Base-by-base conservation (phyloP, 2,888 invertebrate genomes). In the Pyrrhia umbra region DNA sequence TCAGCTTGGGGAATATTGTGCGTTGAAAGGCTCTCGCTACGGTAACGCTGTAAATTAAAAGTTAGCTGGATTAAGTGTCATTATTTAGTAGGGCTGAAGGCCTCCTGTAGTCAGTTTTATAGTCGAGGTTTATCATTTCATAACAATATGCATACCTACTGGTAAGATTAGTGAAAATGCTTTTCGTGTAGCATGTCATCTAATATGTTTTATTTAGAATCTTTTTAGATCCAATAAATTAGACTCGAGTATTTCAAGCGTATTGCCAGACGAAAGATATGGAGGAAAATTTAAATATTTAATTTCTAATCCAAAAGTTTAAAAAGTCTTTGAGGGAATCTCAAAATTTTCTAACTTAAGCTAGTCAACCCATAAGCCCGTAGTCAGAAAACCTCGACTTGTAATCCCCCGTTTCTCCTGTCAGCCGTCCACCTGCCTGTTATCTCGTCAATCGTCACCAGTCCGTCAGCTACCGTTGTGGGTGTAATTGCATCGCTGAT, bases 1-100 rank as follows among this genome's bases (percentile, higher is more conserved):
- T 71, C 76, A 54, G 57, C 76, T 59, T 30, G 55, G 50, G 49
- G 66, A 73, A 79, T 79, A 77, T 73, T 73, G 69, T 73, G 65
- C 66, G 77, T 72, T 68, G 62, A 79, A 59, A 76, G 68, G 57
- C 51, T 54, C 64, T 56, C 57, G 45, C 16, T 46, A 42, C 18
- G 47, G 54, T 58, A 58, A 42, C 25, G 57, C n/a, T 51, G 39
- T 25, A 39, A 58, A 76, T 79, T 72, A 79, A 77, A 79, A 79
- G 71, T 68, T 63, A 40, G 49, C 49, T 52, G 51, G 59, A 62
- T 76, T 65, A 76, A 47, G 58, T 61, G 63, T 51, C 59, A 62
- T 79, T 71, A 77, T 74, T 67, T 62, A 61, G 50, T 72, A 42
- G 51, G 15, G 54, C 39, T 54, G 37, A 18, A 18, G 55, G 61